Percentiles rank a stretch among this genome's conserved stretches.
phyloP scores from a whole-genome alignment of 2,113 vertebrate genomes.

The Heterotilapia buettikoferi region DNA sequence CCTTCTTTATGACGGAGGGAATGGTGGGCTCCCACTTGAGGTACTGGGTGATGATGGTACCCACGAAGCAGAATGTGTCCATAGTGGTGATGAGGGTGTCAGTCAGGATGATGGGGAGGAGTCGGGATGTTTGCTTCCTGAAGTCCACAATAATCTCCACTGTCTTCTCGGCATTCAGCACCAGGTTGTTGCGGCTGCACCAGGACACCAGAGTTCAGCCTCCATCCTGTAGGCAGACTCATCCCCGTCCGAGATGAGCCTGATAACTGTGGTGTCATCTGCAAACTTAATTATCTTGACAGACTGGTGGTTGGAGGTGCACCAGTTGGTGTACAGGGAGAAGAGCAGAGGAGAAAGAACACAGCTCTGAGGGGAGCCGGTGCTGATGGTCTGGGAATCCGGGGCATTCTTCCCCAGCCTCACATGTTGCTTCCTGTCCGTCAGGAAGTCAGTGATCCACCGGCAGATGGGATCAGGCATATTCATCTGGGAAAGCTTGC shows the following conservation, averaged over 20 bases:
- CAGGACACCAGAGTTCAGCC: background rate
- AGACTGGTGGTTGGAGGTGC: background rate
- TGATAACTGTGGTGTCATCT: background rate
- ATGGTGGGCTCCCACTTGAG: background rate
- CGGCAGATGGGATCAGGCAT: background rate
- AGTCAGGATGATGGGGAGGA: background rate
- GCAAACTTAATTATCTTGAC: background rate
- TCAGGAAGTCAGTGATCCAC: background rate
- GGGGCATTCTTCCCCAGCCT: background rate
- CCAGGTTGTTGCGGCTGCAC: background rate
- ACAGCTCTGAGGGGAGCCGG: background rate
- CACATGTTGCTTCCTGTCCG: background rate
- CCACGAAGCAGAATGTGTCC: background rate
- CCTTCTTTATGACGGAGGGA: too few relatives aligned
- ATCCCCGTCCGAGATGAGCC: background rate
- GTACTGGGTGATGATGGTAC: background rate
- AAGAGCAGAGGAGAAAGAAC: background rate
- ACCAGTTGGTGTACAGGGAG: background rate
- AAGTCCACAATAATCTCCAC: background rate
- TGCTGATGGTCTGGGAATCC: background rate
- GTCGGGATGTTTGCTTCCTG: background rate
- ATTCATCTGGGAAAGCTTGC: background rate
- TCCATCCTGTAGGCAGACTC: background rate
- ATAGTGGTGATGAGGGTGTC: background rate
- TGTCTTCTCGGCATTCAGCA: background rate